Evolutionary conservation across 2,113 vertebrate species (phyloP), one percentile per base, ranked within the genome.

Genomic region (Chrysemys picta): DNA sequence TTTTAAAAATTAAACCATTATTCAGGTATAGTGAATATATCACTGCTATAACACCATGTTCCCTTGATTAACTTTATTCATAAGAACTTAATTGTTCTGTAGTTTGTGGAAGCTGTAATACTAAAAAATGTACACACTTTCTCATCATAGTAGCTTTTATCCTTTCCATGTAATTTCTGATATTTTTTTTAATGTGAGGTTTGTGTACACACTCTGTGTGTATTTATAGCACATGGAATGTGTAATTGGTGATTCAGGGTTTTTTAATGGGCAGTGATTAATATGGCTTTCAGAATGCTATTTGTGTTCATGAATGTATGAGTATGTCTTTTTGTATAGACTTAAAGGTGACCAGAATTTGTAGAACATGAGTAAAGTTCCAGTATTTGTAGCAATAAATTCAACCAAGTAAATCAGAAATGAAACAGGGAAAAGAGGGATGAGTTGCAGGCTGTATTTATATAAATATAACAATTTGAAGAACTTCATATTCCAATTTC

Each of bases 341-440:
- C 1, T 91, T 91, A 85, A 50, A 57, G 45, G 8, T 42, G 76
- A 91, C 95, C 93, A 96, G 93, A 82, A 95, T 92, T 83, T 95
- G 80, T 82, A 42, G 72, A 93, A 85, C 90, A 85, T 12, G 6
- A 80, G 80, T 91, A 88, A 80, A 84, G 87, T 89, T 90, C 84
- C 89, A 87, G 19, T 87, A 76, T 17, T 80, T 5, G 11, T 57
- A 85, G 59, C 90, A 96, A 83, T 87, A 87, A 85, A 38, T 17
- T 90, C 91, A 94, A 89, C 65, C 82, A 75, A 90, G 85, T 92
- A 94, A 85, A 81, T 82, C 54, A 57, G 89, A 93, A 52, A 31
- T 62, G 29, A 62, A 62, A 62, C 57, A 13, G 13, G 59, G 25
- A 62, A 59, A 59, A 59, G 27, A 31, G 27, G 27, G 57, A 29